phyloP scores from a whole-genome alignment of 2,888 invertebrate species.

The Caradrina clavipalpis region DNA sequence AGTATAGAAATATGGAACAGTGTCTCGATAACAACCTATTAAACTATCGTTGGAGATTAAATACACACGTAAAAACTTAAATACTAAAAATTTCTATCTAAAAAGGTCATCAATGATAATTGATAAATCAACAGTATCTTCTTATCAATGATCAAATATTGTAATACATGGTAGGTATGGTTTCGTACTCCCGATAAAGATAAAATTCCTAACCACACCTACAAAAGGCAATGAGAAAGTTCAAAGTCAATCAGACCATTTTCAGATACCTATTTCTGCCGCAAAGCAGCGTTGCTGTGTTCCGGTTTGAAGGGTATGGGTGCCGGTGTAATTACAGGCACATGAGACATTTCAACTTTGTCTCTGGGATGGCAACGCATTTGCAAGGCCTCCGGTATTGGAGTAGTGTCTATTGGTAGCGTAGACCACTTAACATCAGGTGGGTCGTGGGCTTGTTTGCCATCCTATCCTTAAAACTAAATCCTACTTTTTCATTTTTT shows the following conservation, averaged over 20 bases:
- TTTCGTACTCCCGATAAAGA: constrained; percentile 11
- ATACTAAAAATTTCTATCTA: background rate
- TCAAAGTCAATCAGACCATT: constrained; percentile 1
- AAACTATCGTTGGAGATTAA: background rate
- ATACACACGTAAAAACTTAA: background rate
- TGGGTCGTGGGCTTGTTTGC: too few species aligned
- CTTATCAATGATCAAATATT: constrained; percentile 36
- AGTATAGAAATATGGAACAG: background rate
- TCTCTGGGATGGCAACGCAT: too few species aligned
- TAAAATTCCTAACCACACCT: constrained; percentile 21
- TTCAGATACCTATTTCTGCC: too few species aligned
- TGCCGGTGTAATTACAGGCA: too few species aligned
- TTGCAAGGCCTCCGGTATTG: too few species aligned
- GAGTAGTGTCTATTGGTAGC: too few species aligned
- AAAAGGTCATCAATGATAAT: constrained; percentile 13
- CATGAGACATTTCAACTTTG: too few species aligned
- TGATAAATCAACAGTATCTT: constrained; percentile 19
- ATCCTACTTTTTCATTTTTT: too few species aligned
- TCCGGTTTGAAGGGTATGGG: too few species aligned
- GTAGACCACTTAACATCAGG: too few species aligned
- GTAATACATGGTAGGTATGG: background rate
- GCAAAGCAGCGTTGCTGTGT: too few species aligned
- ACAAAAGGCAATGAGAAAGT: constrained; percentile 22
- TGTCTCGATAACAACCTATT: background rate
- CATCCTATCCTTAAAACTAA: too few species aligned